Percentiles rank a stretch among this genome's conserved stretches.
phyloP scores from a whole-genome alignment of 2,888 invertebrate genomes.

The Tenodera sinensis region DNA sequence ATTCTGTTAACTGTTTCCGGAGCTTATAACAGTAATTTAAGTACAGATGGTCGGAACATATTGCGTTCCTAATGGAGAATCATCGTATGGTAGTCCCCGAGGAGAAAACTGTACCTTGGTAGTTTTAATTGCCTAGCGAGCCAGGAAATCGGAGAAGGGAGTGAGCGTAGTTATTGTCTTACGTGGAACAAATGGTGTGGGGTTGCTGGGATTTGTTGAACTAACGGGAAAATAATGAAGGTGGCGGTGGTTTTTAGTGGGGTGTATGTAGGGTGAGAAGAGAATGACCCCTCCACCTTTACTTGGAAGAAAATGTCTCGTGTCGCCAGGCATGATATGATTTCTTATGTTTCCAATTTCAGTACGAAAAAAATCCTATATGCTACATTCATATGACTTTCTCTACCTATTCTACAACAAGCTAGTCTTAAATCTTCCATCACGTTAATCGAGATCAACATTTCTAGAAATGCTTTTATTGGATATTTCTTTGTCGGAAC shows the following conservation, averaged over 20 bases:
- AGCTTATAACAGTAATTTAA: background rate
- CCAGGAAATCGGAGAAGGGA: background rate
- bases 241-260: background rate
- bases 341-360: too few species aligned
- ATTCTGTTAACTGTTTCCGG: background rate
- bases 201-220: background rate
- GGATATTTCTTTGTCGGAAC: too few species aligned
- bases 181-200: background rate
- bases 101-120: background rate
- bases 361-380: too few species aligned
- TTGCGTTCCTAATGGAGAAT: background rate
- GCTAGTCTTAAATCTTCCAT: too few species aligned
- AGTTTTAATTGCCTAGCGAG: background rate
- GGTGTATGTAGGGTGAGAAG: background rate
- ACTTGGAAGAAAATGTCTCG: background rate
- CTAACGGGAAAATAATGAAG: slow-evolving; percentile 13
- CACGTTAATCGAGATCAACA: too few species aligned
- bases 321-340: too few species aligned
- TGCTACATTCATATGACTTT: too few species aligned
- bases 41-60: background rate
- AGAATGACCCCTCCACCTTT: background rate
- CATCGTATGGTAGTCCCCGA: background rate
- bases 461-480: too few species aligned
- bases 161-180: background rate
- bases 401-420: too few species aligned